These are phyloP conservation scores for Bembecia ichneumoniformis DNA, from an alignment of 2,888 invertebrate species.

Conservation along the genomic window DNA sequence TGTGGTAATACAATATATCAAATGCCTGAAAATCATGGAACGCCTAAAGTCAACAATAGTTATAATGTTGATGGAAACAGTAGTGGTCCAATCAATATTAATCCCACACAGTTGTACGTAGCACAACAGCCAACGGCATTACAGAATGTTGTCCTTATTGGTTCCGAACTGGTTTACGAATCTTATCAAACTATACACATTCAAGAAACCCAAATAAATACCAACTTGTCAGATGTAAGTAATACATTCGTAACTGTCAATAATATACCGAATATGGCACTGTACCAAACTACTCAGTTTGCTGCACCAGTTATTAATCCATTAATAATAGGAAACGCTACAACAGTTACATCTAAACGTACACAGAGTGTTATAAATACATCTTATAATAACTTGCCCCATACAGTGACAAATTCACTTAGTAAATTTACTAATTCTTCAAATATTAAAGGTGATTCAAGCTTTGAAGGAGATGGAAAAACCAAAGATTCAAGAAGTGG, in stretches of 20 bases:
- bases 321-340: slow-evolving; percentile 29
- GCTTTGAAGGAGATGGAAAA: background rate
- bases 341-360: slow-evolving; percentile 7
- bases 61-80: background rate
- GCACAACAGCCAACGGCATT: slow-evolving; percentile 18
- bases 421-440: background rate
- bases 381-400: background rate
- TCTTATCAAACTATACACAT: slow-evolving; percentile 23
- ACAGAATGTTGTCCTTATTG: slow-evolving; percentile 37
- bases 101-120: slow-evolving; percentile 20
- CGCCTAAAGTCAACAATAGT: background rate
- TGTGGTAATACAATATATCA: background rate
- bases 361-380: background rate
- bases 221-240: slow-evolving; percentile 13
- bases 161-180: slow-evolving; percentile 35
- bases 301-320: slow-evolving; percentile 30
- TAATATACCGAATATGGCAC: slow-evolving; percentile 25
- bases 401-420: background rate
- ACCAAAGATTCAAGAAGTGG: background rate
- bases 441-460: background rate
- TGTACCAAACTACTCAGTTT: slow-evolving; percentile 34
- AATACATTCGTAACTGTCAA: slow-evolving; percentile 26
- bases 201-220: slow-evolving; percentile 15
- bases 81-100: background rate
- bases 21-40: background rate